phyloP scores from a whole-genome alignment of 2,888 invertebrate species.

The Cephus sareptanus region DNA sequence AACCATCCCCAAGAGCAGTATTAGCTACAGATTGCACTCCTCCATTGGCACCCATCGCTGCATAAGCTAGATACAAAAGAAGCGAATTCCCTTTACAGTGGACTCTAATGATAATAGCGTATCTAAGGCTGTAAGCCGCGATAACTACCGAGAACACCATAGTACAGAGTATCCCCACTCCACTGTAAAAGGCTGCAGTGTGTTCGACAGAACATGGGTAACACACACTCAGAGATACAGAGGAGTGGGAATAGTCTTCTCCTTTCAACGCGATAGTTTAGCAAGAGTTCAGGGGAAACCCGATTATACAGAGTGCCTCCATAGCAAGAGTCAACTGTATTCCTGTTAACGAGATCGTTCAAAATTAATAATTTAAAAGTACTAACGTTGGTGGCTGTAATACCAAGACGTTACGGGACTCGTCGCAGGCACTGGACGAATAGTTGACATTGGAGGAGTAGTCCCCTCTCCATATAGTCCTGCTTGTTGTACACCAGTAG shows the following conservation, averaged over 20 bases:
- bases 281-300: no score
- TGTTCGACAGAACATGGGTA: background rate
- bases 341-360: background rate
- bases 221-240: background rate
- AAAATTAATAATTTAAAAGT: conserved; percentile 12
- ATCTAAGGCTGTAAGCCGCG: background rate
- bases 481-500: conserved; percentile 49
- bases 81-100: conserved; percentile 2
- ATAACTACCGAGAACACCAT: background rate
- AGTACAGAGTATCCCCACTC: background rate
- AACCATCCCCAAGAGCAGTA: conserved; percentile 65
- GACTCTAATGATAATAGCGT: background rate
- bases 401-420: conserved; percentile 68
- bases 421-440: conserved; percentile 67
- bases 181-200: no score
- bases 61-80: conserved; percentile 45
- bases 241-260: background rate
- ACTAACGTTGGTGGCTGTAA: conserved; percentile 62
- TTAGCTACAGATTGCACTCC: conserved; percentile 51
- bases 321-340: background rate
- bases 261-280: no score
- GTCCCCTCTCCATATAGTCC: conserved; percentile 59
- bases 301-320: no score
- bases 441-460: conserved; percentile 53
- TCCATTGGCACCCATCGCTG: conserved; percentile 52